Evolutionary conservation across 2,113 vertebrate species (phyloP).

Genomic region (Abramis brama): DNA sequence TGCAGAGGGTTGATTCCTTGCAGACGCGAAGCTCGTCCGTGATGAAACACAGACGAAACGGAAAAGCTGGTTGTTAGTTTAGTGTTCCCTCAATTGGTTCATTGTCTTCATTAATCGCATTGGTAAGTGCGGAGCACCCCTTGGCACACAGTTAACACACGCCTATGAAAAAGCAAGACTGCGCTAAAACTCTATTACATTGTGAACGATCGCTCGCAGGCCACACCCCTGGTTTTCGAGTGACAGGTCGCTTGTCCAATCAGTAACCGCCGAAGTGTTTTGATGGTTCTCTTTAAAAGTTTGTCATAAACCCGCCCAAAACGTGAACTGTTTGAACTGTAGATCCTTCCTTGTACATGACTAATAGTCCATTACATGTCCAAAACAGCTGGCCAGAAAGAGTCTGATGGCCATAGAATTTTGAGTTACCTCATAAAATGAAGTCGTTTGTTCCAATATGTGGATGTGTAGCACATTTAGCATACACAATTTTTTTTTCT

Average conservation of each 20-base stretch:
- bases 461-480: not conserved
- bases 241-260: conserved; percentile 67
- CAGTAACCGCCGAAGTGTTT: not conserved
- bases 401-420: not conserved
- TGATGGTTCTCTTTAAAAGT: conserved; percentile 50
- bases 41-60: conserved; percentile 27
- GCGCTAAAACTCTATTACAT: conserved; percentile 64
- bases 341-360: conserved; percentile 23
- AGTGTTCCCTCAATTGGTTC: conserved; percentile 54
- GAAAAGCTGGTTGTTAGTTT: conserved; percentile 26
- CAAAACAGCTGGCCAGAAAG: conserved; percentile 20
- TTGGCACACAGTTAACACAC: conserved; percentile 57
- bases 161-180: conserved; percentile 55
- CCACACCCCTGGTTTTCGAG: conserved; percentile 58
- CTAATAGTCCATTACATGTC: conserved; percentile 25
- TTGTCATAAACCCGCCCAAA: conserved; percentile 25
- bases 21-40: conserved; percentile 28
- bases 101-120: conserved; percentile 70
- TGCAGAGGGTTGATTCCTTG: conserved; percentile 39
- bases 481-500: no score
- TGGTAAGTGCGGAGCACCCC: conserved; percentile 54
- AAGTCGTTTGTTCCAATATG: conserved; percentile 2
- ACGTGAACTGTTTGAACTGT: conserved; percentile 32
- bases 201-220: conserved; percentile 13
- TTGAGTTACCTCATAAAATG: conserved; percentile 16